A percentile compares a stretch with the other conserved stretches of the same genome.
Evolutionary conservation across 2,888 invertebrate species (phyloP).

Genomic region (Lithophane semibrunnea): DNA sequence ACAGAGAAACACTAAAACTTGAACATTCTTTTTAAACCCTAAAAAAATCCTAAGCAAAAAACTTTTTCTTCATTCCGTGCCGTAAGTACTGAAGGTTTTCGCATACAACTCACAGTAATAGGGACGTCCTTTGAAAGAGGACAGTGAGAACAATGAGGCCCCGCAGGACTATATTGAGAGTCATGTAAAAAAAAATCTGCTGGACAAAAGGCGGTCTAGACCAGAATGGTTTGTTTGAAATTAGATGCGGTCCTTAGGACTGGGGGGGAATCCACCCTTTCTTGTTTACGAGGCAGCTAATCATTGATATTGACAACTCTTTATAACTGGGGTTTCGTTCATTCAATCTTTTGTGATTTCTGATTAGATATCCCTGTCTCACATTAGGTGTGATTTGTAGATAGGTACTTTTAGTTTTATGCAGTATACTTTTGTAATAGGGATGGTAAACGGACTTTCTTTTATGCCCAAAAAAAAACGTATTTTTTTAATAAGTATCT

Average conservation of each 20-base stretch:
- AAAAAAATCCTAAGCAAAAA: constrained; percentile 25
- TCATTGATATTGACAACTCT: constrained; percentile 47
- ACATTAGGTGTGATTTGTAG: neutral
- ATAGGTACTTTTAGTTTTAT: neutral
- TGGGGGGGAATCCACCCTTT: constrained; percentile 42
- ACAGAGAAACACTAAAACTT: neutral
- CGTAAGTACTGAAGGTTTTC: constrained; percentile 62
- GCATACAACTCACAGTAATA: constrained; percentile 65
- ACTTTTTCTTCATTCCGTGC: constrained; percentile 38
- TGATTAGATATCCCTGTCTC: neutral
- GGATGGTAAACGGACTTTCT: neutral
- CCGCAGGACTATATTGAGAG: constrained; percentile 80
- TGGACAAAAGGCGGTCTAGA: constrained; percentile 80
- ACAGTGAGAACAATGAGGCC: constrained; percentile 80
- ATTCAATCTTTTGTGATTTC: constrained; percentile 23
- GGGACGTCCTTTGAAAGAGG: constrained; percentile 72
- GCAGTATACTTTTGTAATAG: neutral
- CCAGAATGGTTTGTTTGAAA: constrained; percentile 77
- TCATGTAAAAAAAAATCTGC: constrained; percentile 78
- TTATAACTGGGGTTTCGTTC: constrained; percentile 10
- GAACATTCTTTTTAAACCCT: neutral
- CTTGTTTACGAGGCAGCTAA: constrained; percentile 54
- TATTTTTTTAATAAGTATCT: too few relatives aligned
- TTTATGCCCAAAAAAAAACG: neutral
- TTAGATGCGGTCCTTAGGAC: constrained; percentile 71